phyloP scores from a whole-genome alignment of 2,113 vertebrate genomes.

The Mobula birostris region DNA sequence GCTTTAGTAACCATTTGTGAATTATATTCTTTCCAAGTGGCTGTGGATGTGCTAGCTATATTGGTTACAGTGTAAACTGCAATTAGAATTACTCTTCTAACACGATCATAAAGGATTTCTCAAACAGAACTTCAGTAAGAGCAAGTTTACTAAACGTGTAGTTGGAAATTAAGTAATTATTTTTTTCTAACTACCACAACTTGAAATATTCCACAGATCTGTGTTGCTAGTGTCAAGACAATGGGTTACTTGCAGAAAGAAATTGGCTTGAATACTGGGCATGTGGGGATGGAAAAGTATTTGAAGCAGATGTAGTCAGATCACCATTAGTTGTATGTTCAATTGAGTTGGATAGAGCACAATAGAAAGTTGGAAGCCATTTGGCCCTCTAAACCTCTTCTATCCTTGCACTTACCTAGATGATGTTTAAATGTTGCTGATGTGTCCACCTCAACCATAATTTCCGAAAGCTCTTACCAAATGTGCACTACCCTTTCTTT shows the following conservation, averaged over 20 bases:
- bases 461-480: too few relatives aligned
- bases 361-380: neutral
- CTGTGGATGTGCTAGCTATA: neutral
- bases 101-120: neutral
- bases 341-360: neutral
- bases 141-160: neutral
- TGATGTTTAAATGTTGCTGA: too few relatives aligned
- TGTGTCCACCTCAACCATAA: too few relatives aligned
- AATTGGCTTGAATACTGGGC: neutral
- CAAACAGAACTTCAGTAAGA: neutral
- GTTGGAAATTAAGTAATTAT: neutral
- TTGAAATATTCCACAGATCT: neutral
- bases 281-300: neutral
- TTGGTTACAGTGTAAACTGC: neutral
- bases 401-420: too few relatives aligned
- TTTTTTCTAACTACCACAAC: neutral
- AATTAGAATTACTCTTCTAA: neutral
- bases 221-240: neutral
- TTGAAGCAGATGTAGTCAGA: neutral
- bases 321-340: neutral
- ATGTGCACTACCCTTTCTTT: too few relatives aligned
- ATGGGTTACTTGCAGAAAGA: neutral
- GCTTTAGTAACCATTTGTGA: neutral
- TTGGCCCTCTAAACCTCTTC: neutral
- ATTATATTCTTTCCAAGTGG: neutral